Percentiles rank a stretch among this genome's conserved stretches.
Conservation (phyloP, 2,113 vertebrate genomes). For the Apodemus sylvaticus region DNA sequence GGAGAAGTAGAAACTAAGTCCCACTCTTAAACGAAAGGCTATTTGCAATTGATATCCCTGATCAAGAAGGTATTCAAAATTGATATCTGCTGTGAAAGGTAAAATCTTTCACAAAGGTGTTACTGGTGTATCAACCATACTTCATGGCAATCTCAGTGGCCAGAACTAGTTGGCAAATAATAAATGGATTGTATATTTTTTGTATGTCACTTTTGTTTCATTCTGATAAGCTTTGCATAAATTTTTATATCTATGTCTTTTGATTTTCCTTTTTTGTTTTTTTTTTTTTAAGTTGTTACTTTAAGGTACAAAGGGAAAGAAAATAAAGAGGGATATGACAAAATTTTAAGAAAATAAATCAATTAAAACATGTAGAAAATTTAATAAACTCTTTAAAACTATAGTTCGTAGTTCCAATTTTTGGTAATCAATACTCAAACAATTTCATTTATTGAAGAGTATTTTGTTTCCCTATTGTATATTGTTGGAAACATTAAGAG, state of each 20-base stretch:
- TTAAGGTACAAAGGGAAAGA: neutral
- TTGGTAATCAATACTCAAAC: neutral
- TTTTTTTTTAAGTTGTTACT: neutral
- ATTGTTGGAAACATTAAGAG: neutral
- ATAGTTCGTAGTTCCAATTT: neutral
- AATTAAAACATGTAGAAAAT: neutral
- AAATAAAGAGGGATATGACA: neutral
- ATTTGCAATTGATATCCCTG: neutral
- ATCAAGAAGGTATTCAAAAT: neutral
- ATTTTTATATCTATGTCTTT: no score
- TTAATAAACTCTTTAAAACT: neutral
- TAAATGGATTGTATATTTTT: neutral
- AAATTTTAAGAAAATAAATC: neutral
- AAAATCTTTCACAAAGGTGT: neutral
- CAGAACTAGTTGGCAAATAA: neutral
- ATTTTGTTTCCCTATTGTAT: neutral
- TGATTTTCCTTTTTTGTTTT: neutral
- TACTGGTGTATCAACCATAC: neutral
- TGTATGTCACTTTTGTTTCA: neutral
- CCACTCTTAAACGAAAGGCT: neutral
- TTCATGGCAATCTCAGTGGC: accelerated
- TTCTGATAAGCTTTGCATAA: neutral
- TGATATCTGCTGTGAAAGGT: neutral
- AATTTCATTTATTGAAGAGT: neutral
- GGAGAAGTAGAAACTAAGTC: neutral